These are phyloP conservation scores for Centrocercus urophasianus DNA, from an alignment of 2,113 vertebrate species.

Conservation along the genomic window DNA sequence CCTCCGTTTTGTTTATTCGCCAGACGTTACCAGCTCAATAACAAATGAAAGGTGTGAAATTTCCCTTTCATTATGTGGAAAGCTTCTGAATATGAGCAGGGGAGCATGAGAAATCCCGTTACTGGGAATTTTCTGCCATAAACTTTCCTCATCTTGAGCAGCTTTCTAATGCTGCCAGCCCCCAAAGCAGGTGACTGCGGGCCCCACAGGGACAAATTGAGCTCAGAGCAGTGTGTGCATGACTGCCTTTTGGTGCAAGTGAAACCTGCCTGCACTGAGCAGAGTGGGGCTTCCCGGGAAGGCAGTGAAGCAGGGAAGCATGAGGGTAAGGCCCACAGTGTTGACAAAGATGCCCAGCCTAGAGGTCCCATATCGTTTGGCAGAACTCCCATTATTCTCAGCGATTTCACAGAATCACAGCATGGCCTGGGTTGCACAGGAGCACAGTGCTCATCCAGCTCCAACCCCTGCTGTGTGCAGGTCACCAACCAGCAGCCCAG, in stretches of 20 bases:
- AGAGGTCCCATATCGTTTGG: accelerated
- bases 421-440: too few relatives aligned
- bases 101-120: background rate
- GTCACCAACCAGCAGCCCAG: too few relatives aligned
- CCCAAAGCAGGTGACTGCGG: accelerated
- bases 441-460: too few relatives aligned
- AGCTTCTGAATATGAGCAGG: background rate
- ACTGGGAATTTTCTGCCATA: accelerated
- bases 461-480: too few relatives aligned
- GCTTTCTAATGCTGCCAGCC: background rate
- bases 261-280: background rate
- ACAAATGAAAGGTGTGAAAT: background rate
- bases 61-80: background rate
- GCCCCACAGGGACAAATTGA: background rate
- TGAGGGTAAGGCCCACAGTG: background rate
- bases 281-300: background rate
- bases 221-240: accelerated
- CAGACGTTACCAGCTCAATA: background rate
- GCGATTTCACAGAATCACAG: background rate
- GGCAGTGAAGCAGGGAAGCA: background rate
- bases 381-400: accelerated
- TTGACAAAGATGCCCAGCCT: accelerated
- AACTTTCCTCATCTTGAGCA: background rate
- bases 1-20: background rate
- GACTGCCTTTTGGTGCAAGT: too few relatives aligned